A percentile compares a stretch with the other conserved stretches of the same genome.
Evolutionary conservation across 2,888 invertebrate species (phyloP).

Genomic region (Drepanosiphum platanoidis): DNA sequence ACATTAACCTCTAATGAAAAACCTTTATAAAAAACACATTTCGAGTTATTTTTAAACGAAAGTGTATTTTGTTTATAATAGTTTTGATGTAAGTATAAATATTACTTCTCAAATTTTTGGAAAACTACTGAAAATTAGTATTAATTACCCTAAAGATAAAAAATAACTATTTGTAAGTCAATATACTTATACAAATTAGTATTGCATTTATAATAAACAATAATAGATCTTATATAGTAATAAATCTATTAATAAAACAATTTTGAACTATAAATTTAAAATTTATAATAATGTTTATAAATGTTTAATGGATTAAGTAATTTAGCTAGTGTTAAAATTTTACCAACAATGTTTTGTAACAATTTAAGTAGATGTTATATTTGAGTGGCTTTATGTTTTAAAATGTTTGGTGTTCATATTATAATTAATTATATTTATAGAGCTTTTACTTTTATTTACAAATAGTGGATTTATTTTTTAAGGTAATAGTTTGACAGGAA

Average conservation of each 20-base stretch:
- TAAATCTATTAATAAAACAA: not conserved
- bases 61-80: not conserved
- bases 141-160: no score
- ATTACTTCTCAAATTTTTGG: not conserved
- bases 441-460: not conserved
- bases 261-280: not conserved
- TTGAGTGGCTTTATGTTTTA: no score
- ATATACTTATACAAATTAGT: not conserved
- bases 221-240: no score
- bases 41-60: not conserved
- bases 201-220: not conserved
- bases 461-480: conserved; percentile 64
- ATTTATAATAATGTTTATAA: not conserved
- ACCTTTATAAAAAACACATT: not conserved
- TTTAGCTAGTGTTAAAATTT: not conserved
- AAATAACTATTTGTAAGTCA: not conserved
- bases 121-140: not conserved
- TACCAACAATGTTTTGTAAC: not conserved
- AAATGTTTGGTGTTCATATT: not conserved
- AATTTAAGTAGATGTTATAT: not conserved
- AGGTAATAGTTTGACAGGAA: conserved; percentile 82
- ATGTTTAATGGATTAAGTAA: not conserved
- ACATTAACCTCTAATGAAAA: not conserved
- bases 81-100: not conserved
- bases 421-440: not conserved